These are phyloP conservation scores for Eupithecia exiguata DNA, from an alignment of 2,888 invertebrate species.

Conservation along the genomic window DNA sequence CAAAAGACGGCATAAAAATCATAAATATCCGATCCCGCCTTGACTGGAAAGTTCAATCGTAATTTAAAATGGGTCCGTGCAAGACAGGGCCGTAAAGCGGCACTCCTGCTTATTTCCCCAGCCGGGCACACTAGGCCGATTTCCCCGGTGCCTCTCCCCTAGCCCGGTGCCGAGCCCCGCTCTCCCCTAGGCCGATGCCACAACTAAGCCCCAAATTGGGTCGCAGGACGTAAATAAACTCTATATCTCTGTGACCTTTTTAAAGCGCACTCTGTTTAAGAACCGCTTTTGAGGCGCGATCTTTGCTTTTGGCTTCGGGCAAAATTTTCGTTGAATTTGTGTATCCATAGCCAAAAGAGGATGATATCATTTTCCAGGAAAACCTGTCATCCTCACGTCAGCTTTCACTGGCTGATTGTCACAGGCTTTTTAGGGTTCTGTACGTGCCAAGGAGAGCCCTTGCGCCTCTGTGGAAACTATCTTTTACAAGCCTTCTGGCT, in stretches of 20 bases:
- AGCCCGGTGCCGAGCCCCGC: not conserved
- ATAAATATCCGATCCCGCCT: constrained; percentile 7
- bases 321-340: not conserved
- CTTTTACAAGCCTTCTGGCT: too few relatives aligned
- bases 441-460: not conserved
- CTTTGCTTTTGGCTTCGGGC: not conserved
- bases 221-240: constrained; percentile 40
- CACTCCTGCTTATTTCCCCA: constrained; percentile 11
- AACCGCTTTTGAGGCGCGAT: constrained; percentile 19
- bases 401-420: not conserved
- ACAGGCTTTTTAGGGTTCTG: not conserved
- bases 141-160: not conserved
- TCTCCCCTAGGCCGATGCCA: constrained; percentile 10
- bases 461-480: too few relatives aligned
- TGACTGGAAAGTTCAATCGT: constrained; percentile 10
- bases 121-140: not conserved
- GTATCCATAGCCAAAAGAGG: not conserved
- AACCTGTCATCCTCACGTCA: not conserved
- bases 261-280: constrained; percentile 37
- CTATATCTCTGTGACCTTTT: constrained; percentile 38
- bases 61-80: constrained; percentile 6
- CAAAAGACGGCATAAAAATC: constrained; percentile 1
- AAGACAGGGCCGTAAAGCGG: constrained; percentile 7
- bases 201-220: constrained; percentile 41
- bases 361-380: not conserved